Evolutionary conservation across 2,113 vertebrate species (phyloP).

Genomic region (Apteryx owenii): DNA sequence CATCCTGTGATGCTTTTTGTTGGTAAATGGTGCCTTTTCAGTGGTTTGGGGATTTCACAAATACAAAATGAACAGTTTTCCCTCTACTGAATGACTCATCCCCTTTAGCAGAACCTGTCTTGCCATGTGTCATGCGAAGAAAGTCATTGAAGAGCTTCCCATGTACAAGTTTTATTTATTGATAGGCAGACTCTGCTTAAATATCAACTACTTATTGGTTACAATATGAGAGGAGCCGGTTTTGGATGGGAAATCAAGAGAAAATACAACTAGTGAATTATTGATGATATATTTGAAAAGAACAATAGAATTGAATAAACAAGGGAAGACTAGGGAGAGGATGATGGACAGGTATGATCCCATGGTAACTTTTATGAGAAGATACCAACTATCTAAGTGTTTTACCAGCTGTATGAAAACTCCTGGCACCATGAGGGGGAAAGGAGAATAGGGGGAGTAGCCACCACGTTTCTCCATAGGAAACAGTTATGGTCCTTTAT

Average conservation of each 20-base stretch:
- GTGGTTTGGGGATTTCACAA: conserved; percentile 67
- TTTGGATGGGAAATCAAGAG: background rate
- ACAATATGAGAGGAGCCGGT: background rate
- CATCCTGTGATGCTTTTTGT: conserved; percentile 66
- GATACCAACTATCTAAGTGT: background rate
- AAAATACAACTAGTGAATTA: background rate
- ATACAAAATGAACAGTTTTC: conserved; percentile 39
- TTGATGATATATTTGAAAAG: background rate
- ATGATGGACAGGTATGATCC: background rate
- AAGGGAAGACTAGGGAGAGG: background rate
- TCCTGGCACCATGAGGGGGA: background rate
- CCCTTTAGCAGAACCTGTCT: conserved; percentile 16
- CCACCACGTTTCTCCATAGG: background rate
- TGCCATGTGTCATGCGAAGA: conserved; percentile 9
- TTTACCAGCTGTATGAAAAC: background rate
- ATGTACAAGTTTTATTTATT: background rate
- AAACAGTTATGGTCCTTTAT: background rate
- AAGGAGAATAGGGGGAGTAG: background rate
- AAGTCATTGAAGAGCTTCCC: background rate
- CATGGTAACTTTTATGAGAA: background rate
- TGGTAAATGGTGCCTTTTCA: conserved; percentile 55
- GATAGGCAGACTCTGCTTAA: background rate
- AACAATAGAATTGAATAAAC: background rate
- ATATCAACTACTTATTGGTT: background rate
- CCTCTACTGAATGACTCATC: conserved; percentile 59